phyloP scores from a whole-genome alignment of 1,140 invertebrate genomes.

The Lethrus apterus region DNA sequence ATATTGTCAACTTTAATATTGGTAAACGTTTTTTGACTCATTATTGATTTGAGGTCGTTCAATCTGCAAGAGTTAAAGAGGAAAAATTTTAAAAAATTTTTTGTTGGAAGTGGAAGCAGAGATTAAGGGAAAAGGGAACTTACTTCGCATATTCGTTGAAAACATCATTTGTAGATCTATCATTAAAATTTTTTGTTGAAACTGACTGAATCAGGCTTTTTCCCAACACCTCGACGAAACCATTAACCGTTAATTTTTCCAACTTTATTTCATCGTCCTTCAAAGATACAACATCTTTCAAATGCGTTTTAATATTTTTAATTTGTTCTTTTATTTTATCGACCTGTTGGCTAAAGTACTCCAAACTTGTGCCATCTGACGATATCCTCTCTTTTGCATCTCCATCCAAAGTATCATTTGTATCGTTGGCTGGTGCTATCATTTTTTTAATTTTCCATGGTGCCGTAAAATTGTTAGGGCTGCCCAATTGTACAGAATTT shows the following conservation, averaged over 20 bases:
- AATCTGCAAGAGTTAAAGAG: constrained; percentile 28
- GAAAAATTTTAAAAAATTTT: too few species aligned
- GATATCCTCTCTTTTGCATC: neutral
- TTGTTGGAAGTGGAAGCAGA: neutral
- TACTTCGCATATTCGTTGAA: neutral
- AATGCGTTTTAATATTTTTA: neutral
- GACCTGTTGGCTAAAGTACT: neutral
- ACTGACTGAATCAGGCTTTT: neutral
- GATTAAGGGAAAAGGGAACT: neutral
- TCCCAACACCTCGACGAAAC: neutral
- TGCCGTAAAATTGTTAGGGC: too few species aligned
- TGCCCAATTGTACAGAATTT: too few species aligned
- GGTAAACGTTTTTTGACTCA: constrained; percentile 26
- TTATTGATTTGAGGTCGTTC: constrained; percentile 17
- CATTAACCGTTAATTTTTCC: neutral
- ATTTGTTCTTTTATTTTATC: neutral
- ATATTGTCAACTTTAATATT: constrained; percentile 23
- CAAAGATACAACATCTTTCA: constrained; percentile 4
- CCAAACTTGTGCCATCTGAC: neutral
- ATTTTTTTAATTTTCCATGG: too few species aligned
- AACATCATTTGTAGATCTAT: neutral
- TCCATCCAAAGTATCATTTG: neutral
- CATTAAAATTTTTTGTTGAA: neutral
- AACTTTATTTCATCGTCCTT: neutral
- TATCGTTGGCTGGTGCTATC: too few species aligned